phyloP scores from a whole-genome alignment of 2,797 vertebrate species.

The Eleutherodactylus coqui region DNA sequence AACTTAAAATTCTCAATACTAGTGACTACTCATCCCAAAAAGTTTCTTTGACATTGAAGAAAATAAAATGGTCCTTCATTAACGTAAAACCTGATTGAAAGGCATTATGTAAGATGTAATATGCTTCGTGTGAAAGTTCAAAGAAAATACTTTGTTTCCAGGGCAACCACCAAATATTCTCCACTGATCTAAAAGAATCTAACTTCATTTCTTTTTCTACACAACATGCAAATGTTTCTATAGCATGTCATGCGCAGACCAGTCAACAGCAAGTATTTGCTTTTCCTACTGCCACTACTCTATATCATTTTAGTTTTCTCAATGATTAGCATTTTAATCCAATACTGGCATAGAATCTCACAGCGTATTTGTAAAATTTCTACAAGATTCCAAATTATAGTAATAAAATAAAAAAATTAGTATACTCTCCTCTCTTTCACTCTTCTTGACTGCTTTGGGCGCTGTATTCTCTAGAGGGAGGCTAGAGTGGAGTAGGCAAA shows the following conservation, averaged over 20 bases:
- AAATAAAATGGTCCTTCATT: not conserved
- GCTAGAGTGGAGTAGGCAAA: no score
- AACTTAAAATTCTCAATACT: not conserved
- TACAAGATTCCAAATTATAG: no score
- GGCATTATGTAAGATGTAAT: slow-evolving; percentile 47
- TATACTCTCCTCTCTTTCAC: no score
- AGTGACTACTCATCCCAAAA: not conserved
- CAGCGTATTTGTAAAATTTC: not conserved
- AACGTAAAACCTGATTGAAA: not conserved
- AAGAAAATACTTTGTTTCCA: slow-evolving; percentile 52
- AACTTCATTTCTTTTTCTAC: slow-evolving; percentile 50
- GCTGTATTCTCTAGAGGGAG: no score
- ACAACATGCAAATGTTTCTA: slow-evolving; percentile 50
- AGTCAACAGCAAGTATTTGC: not conserved
- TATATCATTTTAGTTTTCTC: not conserved
- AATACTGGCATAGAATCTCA: not conserved
- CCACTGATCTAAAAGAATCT: slow-evolving; percentile 30
- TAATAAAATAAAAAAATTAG: no score
- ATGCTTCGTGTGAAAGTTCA: slow-evolving; percentile 49
- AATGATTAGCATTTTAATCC: not conserved
- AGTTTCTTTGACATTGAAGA: not conserved
- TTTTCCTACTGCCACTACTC: not conserved
- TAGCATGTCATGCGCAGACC: not conserved
- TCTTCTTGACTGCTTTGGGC: no score
- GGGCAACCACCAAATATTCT: slow-evolving; percentile 31